A percentile compares a stretch with the other conserved stretches of the same genome.
phyloP scores from a whole-genome alignment of 2,888 invertebrate species.

The Helicoverpa assulta region DNA sequence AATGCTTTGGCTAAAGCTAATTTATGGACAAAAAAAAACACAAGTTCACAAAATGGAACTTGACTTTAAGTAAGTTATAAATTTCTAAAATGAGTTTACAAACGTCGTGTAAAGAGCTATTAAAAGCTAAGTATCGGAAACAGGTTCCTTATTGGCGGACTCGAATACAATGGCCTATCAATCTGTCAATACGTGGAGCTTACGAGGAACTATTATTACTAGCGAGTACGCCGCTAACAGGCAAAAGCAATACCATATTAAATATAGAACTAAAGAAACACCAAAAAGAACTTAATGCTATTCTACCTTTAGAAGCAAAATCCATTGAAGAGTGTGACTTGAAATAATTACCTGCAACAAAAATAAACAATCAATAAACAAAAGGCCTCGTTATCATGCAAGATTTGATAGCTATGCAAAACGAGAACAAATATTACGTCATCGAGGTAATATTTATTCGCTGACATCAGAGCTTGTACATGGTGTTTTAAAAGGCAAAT shows the following conservation, averaged over 20 bases:
- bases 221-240: not conserved
- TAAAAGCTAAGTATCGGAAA: slow-evolving; percentile 39
- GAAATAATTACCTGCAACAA: slow-evolving; percentile 53
- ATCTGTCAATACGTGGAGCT: slow-evolving; percentile 26
- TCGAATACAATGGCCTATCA: slow-evolving; percentile 52
- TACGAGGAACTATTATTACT: slow-evolving; percentile 29
- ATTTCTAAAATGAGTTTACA: slow-evolving; percentile 8
- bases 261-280: slow-evolving; percentile 4
- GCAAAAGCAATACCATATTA: not conserved
- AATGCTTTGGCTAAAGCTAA: not conserved
- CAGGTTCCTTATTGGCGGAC: slow-evolving; percentile 49
- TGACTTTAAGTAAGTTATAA: not conserved
- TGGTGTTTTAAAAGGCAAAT: slow-evolving; percentile 26
- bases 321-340: not conserved
- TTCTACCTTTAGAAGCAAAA: slow-evolving; percentile 5
- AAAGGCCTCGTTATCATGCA: slow-evolving; percentile 28
- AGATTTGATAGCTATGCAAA: slow-evolving; percentile 42
- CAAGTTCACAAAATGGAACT: no score
- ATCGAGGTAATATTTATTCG: slow-evolving; percentile 65
- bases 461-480: slow-evolving; percentile 67
- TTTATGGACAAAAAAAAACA: no score
- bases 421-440: slow-evolving; percentile 64
- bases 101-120: slow-evolving; percentile 27
- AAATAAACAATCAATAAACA: slow-evolving; percentile 32
- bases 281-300: not conserved